Evolutionary conservation across 2,888 invertebrate species (phyloP).

Genomic region (Polyommatus iphigenia): DNA sequence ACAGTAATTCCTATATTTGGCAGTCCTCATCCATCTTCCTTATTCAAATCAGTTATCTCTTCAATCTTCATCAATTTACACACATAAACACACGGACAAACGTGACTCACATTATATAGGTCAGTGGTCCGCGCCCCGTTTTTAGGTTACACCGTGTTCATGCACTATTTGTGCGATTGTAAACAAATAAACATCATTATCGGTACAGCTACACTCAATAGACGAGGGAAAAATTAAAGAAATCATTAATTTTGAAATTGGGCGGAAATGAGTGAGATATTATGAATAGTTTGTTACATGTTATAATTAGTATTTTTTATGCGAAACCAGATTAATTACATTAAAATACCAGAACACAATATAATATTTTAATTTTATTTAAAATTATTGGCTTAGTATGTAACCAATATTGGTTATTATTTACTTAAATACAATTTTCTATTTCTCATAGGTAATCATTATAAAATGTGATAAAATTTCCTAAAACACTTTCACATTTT

Average conservation of each 20-base stretch:
- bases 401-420: too few species aligned
- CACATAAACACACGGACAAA: neutral
- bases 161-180: conserved; percentile 7
- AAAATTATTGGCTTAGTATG: too few species aligned
- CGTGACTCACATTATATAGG: conserved; percentile 6
- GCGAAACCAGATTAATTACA: too few species aligned
- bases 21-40: neutral
- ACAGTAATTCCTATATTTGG: neutral
- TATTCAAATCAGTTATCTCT: neutral
- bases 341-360: too few species aligned
- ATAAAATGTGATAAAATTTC: neutral
- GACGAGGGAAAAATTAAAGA: neutral
- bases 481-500: conserved; percentile 11
- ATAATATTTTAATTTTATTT: too few species aligned
- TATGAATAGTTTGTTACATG: too few species aligned
- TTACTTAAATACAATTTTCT: too few species aligned
- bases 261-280: too few species aligned
- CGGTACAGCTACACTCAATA: neutral
- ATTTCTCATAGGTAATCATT: neutral
- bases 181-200: neutral
- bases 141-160: conserved; percentile 5
- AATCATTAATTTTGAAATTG: too few species aligned
- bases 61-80: neutral
- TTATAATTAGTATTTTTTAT: too few species aligned
- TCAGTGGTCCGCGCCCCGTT: neutral